Evolutionary conservation across 2,113 vertebrate genomes (phyloP).

Genomic region (Pteruthius melanotis): DNA sequence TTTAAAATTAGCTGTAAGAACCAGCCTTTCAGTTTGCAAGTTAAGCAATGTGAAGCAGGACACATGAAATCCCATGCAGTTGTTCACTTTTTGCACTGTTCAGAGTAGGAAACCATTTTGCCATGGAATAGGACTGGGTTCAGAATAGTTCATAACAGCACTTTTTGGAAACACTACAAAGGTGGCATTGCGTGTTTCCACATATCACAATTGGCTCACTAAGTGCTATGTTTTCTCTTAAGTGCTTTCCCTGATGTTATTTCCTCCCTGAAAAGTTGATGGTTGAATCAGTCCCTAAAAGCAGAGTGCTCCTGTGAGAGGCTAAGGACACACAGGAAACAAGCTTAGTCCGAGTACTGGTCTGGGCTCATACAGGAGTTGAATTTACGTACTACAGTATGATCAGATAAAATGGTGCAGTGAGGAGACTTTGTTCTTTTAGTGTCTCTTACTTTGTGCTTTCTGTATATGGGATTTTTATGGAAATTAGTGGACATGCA

Average conservation of each 20-base stretch:
- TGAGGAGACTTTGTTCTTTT: neutral
- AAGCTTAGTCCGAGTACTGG: neutral
- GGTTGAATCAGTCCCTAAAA: neutral
- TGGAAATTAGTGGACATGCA: neutral
- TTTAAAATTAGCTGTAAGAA: neutral
- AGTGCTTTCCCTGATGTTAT: neutral
- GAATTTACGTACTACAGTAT: accelerated
- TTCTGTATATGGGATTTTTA: neutral
- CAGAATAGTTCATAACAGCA: neutral
- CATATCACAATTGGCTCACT: neutral
- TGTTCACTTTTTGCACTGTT: neutral
- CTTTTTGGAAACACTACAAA: neutral
- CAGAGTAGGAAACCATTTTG: neutral
- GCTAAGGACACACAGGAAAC: neutral
- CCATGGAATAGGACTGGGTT: neutral
- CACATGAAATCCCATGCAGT: neutral
- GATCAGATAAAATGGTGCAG: neutral
- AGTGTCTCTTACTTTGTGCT: neutral
- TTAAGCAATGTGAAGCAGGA: neutral
- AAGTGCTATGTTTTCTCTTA: neutral
- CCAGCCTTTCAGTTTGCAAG: neutral
- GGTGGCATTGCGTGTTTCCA: neutral
- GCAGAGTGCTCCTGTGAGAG: neutral
- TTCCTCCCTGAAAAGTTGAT: neutral
- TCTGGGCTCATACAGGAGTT: neutral